Conservation (phyloP, 2,797 vertebrate genomes). For the Okamejei kenojei region DNA sequence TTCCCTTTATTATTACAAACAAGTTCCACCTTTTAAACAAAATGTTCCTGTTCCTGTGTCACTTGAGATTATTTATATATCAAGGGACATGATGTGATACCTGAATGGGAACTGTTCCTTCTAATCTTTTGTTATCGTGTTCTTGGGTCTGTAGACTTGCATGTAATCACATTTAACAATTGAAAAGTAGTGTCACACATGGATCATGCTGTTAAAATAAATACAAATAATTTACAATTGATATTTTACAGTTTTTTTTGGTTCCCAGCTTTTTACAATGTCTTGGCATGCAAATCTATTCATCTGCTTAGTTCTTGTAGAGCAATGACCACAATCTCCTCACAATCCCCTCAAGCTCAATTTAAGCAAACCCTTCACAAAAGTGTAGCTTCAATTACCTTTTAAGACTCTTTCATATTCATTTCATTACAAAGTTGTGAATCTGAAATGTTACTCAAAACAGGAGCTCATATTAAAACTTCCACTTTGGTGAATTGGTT, state of each 20-base stretch:
- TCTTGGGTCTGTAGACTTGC: neutral
- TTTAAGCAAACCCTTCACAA: neutral
- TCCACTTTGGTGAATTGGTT: neutral
- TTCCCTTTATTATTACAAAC: neutral
- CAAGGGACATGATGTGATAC: conserved; percentile 15
- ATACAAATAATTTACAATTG: neutral
- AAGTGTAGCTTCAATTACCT: neutral
- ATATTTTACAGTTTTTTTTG: neutral
- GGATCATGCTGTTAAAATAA: neutral
- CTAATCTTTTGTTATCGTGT: neutral
- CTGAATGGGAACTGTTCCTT: neutral
- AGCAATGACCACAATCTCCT: neutral
- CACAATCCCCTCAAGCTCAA: neutral
- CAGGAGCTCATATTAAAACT: neutral
- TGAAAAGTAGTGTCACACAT: neutral
- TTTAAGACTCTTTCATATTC: neutral
- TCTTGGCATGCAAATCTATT: neutral
- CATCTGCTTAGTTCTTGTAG: neutral
- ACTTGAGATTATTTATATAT: conserved; percentile 1
- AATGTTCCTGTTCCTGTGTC: neutral
- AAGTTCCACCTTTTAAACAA: conserved; percentile 20
- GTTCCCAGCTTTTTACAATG: neutral
- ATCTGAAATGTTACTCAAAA: neutral
- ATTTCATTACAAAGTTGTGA: neutral
- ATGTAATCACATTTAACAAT: conserved; percentile 1